These are phyloP conservation scores for Cephus sareptanus DNA, from an alignment of 2,888 invertebrate species.

Conservation along the genomic window DNA sequence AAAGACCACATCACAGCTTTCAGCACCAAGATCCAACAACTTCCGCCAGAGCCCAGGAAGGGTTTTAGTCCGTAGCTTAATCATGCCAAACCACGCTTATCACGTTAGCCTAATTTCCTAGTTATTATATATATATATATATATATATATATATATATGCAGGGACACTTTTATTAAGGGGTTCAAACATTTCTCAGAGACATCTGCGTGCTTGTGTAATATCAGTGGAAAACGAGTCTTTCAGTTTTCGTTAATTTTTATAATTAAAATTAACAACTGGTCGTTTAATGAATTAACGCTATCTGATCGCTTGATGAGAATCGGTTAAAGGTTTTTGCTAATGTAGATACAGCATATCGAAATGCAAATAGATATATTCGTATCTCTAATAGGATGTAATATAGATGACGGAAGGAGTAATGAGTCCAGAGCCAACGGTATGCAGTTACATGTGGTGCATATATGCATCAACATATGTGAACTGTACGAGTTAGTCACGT, in stretches of 20 bases:
- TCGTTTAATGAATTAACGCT: not conserved
- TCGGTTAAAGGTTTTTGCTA: not conserved
- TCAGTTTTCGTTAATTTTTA: not conserved
- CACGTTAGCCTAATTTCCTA: conserved; percentile 38
- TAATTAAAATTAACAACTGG: not conserved
- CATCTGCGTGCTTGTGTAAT: not conserved
- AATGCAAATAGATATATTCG: not conserved
- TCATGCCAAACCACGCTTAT: conserved; percentile 23
- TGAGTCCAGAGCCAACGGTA: not conserved
- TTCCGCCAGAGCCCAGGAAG: conserved; percentile 2
- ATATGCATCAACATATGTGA: not conserved
- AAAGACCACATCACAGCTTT: conserved; percentile 44
- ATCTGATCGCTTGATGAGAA: not conserved
- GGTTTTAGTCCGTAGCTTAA: conserved; percentile 27
- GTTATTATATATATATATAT: conserved; percentile 28
- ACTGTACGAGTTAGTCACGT: not conserved
- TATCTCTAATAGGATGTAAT: not conserved
- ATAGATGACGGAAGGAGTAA: not conserved
- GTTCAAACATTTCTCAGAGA: not conserved
- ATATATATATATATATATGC: conserved; percentile 9
- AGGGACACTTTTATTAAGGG: not conserved
- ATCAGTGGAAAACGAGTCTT: not conserved
- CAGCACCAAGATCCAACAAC: conserved; percentile 5
- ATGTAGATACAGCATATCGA: not conserved
- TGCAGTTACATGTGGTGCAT: not conserved